phyloP scores from a whole-genome alignment of 37 sponge, comb jelly and placozoan species.

The Sycon ciliatum region DNA sequence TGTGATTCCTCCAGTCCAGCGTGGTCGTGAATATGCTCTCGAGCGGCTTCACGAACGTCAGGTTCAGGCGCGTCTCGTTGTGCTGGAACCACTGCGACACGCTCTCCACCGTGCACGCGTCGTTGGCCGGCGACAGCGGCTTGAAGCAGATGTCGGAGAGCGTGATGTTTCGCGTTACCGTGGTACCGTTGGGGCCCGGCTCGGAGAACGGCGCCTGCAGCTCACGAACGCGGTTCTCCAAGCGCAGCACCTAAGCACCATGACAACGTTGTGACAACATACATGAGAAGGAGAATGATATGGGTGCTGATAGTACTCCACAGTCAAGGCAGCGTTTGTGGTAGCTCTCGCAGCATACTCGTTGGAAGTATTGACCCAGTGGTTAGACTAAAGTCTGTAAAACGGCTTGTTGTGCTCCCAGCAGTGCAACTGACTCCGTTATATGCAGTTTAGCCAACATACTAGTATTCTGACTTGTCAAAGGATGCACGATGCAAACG shows the following conservation, averaged over 20 bases:
- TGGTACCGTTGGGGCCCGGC: slow-evolving; percentile 12
- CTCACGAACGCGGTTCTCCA: slow-evolving; percentile 43
- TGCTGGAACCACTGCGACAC: slow-evolving; percentile 97
- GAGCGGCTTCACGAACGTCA: not conserved
- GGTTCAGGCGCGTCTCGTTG: slow-evolving; percentile 32
- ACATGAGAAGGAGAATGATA: no score
- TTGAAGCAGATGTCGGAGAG: slow-evolving; percentile 83
- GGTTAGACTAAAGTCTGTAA: no score
- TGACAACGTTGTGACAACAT: no score
- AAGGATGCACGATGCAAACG: not conserved
- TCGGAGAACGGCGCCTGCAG: slow-evolving; percentile 26
- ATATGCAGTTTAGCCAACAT: no score
- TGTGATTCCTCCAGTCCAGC: not conserved
- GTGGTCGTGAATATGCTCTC: not conserved
- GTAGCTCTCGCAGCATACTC: no score
- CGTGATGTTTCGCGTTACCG: slow-evolving; percentile 29
- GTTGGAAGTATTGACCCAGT: no score
- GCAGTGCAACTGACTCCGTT: no score
- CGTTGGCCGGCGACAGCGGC: slow-evolving; percentile 59
- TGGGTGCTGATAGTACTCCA: no score
- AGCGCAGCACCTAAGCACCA: slow-evolving; percentile 40
- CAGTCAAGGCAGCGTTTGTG: no score
- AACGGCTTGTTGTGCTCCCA: no score
- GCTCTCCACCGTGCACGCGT: slow-evolving; percentile 73
- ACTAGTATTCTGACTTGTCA: no score